Evolutionary conservation across 2,113 vertebrate species (phyloP).

Genomic region (Uria aalge): DNA sequence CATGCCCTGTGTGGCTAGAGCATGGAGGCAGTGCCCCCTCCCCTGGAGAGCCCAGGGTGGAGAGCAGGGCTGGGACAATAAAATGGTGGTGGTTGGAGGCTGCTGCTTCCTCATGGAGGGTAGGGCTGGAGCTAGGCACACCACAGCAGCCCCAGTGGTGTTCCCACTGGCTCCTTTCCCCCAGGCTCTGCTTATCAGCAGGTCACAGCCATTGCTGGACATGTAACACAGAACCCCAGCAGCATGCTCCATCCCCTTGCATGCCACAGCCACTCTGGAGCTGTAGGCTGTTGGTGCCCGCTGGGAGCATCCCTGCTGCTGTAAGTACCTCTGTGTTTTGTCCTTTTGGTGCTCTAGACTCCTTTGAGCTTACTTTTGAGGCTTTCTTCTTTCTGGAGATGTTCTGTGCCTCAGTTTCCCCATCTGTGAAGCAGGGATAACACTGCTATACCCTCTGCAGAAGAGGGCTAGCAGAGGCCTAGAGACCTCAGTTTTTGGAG

Average conservation of each 20-base stretch:
- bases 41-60: not conserved
- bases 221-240: not conserved
- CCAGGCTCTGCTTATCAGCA: not conserved
- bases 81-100: not conserved
- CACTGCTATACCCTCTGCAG: not conserved
- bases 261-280: not conserved
- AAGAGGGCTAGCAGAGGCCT: not conserved
- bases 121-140: not conserved
- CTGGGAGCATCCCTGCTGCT: not conserved
- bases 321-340: not conserved
- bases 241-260: not conserved
- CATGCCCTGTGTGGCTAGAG: not conserved
- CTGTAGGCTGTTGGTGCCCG: fast-evolving
- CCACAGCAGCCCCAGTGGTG: fast-evolving
- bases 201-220: not conserved
- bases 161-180: not conserved
- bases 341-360: not conserved
- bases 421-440: not conserved
- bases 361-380: not conserved
- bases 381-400: not conserved
- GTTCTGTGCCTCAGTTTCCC: not conserved
- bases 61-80: not conserved
- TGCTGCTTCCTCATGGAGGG: not conserved
- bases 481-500: not conserved
- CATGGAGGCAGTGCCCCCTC: not conserved